Evolutionary conservation across 2,113 vertebrate genomes (phyloP).

Genomic region (Cyanoramphus novaezelandiae): DNA sequence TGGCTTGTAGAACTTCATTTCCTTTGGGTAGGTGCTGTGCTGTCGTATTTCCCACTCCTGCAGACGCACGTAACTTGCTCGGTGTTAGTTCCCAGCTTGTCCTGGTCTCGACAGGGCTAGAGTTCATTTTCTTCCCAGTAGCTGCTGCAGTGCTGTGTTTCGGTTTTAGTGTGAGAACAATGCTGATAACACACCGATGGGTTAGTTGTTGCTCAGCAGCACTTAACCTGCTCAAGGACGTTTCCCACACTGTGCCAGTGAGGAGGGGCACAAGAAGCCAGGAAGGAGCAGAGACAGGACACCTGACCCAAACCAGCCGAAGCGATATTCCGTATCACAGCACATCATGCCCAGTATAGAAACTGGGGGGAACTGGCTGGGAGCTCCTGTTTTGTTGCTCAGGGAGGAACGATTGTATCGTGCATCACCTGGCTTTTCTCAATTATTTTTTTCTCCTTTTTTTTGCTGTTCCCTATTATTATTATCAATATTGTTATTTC

Average conservation of each 20-base stretch:
- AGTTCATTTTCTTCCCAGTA: background rate
- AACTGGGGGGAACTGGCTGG: background rate
- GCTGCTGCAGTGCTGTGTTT: background rate
- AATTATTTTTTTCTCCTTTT: background rate
- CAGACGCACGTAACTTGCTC: accelerated
- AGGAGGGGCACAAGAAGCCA: background rate
- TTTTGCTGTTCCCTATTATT: background rate
- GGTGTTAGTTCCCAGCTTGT: background rate
- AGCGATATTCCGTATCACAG: background rate
- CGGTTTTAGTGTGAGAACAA: background rate
- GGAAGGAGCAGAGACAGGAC: background rate
- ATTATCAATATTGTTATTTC: background rate
- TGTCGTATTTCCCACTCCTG: background rate
- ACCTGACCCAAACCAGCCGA: background rate
- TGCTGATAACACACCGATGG: background rate
- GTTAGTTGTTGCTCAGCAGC: background rate
- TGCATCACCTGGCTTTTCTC: background rate
- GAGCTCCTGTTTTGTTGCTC: background rate
- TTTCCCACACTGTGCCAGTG: background rate
- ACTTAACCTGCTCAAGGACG: background rate
- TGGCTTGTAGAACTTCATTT: background rate
- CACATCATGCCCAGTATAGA: background rate
- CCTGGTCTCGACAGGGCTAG: background rate
- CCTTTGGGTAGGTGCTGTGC: background rate
- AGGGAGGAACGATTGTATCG: background rate